Evolutionary conservation across 2,888 invertebrate species (phyloP).

Genomic region (Euclidia mi): DNA sequence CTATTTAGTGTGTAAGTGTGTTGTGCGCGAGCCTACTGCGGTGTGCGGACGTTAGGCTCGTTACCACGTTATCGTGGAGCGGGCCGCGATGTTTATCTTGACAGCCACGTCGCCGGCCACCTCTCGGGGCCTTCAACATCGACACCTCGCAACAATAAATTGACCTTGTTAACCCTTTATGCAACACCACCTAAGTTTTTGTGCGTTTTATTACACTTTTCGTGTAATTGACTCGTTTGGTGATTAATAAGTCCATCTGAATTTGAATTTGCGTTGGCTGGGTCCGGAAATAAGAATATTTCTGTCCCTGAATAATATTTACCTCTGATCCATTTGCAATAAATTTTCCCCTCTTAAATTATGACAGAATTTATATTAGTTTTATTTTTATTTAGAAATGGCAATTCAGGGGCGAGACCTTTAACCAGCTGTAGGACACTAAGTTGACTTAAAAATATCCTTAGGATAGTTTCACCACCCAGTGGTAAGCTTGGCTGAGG

Average conservation of each 20-base stretch:
- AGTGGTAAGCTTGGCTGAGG: no score
- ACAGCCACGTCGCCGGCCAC: constrained; percentile 81
- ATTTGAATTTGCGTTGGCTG: constrained; percentile 1
- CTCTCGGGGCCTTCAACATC: constrained; percentile 77
- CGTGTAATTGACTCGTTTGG: constrained; percentile 13
- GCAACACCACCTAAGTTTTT: constrained; percentile 58
- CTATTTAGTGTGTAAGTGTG: constrained; percentile 35
- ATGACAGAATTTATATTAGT: no score
- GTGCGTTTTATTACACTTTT: constrained; percentile 32
- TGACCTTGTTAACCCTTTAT: constrained; percentile 77
- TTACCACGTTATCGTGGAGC: constrained; percentile 79
- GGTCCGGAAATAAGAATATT: no score
- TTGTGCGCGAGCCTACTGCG: constrained; percentile 70
- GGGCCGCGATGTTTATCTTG: constrained; percentile 80
- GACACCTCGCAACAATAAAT: constrained; percentile 79
- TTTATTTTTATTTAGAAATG: no score
- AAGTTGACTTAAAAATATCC: no score
- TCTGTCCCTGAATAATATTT: no score
- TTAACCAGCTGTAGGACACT: no score
- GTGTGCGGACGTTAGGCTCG: constrained; percentile 79
- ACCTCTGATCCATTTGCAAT: no score
- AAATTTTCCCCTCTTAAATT: no score
- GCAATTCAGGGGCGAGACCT: no score
- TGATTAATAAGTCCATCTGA: constrained; percentile 12
- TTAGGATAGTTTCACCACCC: no score